Evolutionary conservation across 2,113 vertebrate species (phyloP).

Genomic region (Noctilio leporinus): DNA sequence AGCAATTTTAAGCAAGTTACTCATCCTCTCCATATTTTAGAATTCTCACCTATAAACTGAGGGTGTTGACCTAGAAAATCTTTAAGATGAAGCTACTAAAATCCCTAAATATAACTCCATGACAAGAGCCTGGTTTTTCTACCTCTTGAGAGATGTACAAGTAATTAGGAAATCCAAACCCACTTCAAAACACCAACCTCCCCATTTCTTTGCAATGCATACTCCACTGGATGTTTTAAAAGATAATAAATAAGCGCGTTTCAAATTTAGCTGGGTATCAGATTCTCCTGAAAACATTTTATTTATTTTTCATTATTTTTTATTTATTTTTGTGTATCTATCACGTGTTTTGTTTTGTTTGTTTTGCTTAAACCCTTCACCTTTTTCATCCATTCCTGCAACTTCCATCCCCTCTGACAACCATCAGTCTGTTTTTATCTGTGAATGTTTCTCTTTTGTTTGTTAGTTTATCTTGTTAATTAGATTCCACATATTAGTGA

Average conservation of each 20-base stretch:
- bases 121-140: not conserved
- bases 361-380: not conserved
- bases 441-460: not conserved
- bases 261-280: not conserved
- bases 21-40: not conserved
- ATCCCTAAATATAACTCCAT: not conserved
- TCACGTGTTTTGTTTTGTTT: not conserved
- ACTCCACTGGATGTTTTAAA: not conserved
- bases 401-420: not conserved
- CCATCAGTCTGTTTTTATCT: not conserved
- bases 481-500: not conserved
- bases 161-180: not conserved
- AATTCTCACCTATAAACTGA: not conserved
- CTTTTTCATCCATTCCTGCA: not conserved
- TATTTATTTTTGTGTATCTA: not conserved
- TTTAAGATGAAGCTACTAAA: not conserved
- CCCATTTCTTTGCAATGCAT: not conserved
- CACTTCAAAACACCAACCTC: not conserved
- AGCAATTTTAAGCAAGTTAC: not conserved
- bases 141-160: not conserved
- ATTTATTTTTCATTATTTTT: no score
- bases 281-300: not conserved
- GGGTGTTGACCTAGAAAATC: not conserved
- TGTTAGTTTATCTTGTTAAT: not conserved
- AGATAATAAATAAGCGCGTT: not conserved